Evolutionary conservation across 2,113 vertebrate species (phyloP), one percentile per base, ranked within the genome.

Genomic region (Cynopterus brachyotis): DNA sequence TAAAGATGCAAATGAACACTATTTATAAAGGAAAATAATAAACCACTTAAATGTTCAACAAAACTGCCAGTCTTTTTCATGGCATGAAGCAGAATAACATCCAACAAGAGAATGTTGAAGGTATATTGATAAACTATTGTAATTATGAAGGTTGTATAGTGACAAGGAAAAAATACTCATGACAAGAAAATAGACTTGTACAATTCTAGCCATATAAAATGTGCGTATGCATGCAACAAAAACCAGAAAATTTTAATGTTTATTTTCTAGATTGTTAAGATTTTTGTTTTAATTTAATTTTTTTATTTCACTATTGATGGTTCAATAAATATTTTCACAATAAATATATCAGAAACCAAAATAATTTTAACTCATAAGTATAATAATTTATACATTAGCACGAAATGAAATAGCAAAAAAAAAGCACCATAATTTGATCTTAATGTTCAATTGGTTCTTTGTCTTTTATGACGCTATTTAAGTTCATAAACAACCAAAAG

Each of bases 401-500:
- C 96, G 73, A 96, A 94, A 76, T 89, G 37, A 93, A 97, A 87
- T 50, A 80, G 57, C 30, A 92, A 94, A 94, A 30, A 16, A 76
- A 53, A 96, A n/a, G n/a, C n/a, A 82, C 37, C 37, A 40, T 1
- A 88, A 67, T 50, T 92, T 94, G 60, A 80, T 84, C n/a, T 96
- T 94, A 62, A 94, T 45, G 22, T 81, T 85, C 76, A 75, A 76
- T 42, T 97, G 47, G 50, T 53, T 92, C 87, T 75, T 94, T 95
- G 70, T 96, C 55, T 78, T 95, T 96, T 88, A 76, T 40, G 95
- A 93, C 90, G 37, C 53, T 81, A 76, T 86, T 97, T 96, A 85
- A 94, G 94, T 82, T 95, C 57, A 92, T 59, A 97, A 96, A 82
- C 94, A 89, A 96, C 45, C 45, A 93, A 94, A 93, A 96, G 47